These are phyloP conservation scores for Hirundo rustica DNA, from an alignment of 2,797 vertebrate genomes.

Conservation along the genomic window DNA sequence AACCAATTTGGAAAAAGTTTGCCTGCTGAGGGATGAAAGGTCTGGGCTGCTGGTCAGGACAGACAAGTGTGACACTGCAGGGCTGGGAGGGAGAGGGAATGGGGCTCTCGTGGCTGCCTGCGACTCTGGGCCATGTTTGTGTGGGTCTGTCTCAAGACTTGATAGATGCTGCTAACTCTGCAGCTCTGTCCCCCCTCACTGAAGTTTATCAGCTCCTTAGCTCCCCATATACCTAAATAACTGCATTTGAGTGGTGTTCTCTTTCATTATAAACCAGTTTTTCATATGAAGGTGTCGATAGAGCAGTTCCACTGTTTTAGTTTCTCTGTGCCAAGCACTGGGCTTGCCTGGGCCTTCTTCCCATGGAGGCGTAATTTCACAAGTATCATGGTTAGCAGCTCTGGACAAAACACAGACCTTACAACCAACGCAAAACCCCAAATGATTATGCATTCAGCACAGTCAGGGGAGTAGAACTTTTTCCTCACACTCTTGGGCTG, in stretches of 20 bases:
- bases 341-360: not conserved
- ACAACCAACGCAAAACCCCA: not conserved
- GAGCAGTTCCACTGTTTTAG: not conserved
- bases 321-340: not conserved
- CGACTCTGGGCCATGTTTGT: accelerated
- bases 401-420: not conserved
- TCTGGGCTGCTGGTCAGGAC: not conserved
- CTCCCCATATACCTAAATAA: not conserved
- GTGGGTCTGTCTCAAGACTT: not conserved
- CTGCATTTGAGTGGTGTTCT: not conserved
- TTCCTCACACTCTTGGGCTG: not conserved
- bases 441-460: not conserved
- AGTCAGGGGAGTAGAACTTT: not conserved
- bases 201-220: not conserved
- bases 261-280: not conserved
- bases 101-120: not conserved
- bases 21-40: not conserved
- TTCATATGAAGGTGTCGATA: accelerated
- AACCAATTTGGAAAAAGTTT: not conserved
- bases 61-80: not conserved
- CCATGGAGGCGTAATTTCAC: not conserved
- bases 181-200: not conserved
- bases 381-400: not conserved
- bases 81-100: not conserved
- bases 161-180: not conserved